Evolutionary conservation across 92 coral and sea anemone genomes (phyloP).

Genomic region (Phenganax stokvisi): DNA sequence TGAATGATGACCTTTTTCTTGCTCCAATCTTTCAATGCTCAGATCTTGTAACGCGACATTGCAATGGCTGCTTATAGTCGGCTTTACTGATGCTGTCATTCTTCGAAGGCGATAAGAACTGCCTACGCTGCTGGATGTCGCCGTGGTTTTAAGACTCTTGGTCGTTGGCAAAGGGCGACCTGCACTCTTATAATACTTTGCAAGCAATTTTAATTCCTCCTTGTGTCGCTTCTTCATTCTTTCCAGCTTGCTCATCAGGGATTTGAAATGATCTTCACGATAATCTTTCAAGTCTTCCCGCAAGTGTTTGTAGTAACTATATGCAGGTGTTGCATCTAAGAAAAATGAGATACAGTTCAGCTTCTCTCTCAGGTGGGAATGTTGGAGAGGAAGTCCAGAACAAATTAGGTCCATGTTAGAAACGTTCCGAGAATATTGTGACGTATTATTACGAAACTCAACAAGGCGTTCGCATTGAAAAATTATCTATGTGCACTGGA

Average conservation of each 20-base stretch:
- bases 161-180: not conserved
- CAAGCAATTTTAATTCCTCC: constrained; percentile 10
- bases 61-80: not conserved
- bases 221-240: constrained; percentile 1
- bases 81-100: constrained; percentile 25
- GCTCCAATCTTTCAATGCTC: not conserved
- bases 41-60: constrained; percentile 24
- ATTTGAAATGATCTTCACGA: constrained; percentile 2
- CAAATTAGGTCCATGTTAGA: not conserved
- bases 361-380: not conserved
- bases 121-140: not conserved
- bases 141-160: not conserved
- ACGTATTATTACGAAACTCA: too few species aligned
- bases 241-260: constrained; percentile 6
- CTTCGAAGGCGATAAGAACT: constrained; percentile 20
- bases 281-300: not conserved
- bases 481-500: too few species aligned
- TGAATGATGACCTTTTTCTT: not conserved
- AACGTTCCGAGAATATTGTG: too few species aligned
- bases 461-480: too few species aligned
- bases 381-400: not conserved
- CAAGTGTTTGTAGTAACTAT: not conserved
- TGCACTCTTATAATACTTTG: constrained; percentile 1
- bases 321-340: not conserved
- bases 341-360: not conserved